Percentiles rank a stretch among this genome's conserved stretches.
Evolutionary conservation across 2,113 vertebrate genomes (phyloP).

Genomic region (Coptodon bakossiorum): DNA sequence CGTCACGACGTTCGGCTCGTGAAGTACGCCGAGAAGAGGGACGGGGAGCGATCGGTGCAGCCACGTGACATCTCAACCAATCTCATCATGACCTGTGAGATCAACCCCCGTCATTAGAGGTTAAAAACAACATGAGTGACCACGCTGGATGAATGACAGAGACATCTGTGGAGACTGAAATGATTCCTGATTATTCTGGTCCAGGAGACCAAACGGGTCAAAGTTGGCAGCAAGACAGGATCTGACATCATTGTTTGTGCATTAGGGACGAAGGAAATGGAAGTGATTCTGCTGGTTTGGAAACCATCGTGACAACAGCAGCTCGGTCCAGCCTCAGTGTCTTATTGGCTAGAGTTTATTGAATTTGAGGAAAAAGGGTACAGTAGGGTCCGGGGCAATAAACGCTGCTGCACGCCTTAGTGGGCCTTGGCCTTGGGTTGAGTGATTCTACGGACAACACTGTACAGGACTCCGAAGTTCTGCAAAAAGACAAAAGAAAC

Average conservation of each 20-base stretch:
- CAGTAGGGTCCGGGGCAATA: background rate
- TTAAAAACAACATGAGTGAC: background rate
- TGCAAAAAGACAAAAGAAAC: slow-evolving; percentile 41
- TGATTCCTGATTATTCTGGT: slow-evolving; percentile 40
- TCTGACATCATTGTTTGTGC: slow-evolving; percentile 49
- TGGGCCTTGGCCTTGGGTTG: slow-evolving; percentile 84
- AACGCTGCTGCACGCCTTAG: slow-evolving; percentile 31
- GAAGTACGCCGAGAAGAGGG: background rate
- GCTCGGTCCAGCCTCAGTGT: slow-evolving; percentile 11
- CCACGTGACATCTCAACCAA: background rate
- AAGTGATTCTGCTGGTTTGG: slow-evolving; percentile 37
- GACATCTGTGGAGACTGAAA: slow-evolving; percentile 27
- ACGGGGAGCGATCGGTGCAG: background rate
- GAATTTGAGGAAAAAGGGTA: background rate
- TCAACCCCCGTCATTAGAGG: background rate
- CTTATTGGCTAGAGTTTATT: slow-evolving; percentile 23
- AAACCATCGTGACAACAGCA: slow-evolving; percentile 16
- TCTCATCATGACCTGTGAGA: background rate
- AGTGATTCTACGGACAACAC: slow-evolving; percentile 80
- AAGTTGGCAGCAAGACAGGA: slow-evolving; percentile 51
- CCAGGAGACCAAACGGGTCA: slow-evolving; percentile 9
- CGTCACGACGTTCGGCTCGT: background rate
- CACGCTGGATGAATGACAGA: background rate
- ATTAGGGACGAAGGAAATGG: slow-evolving; percentile 11
- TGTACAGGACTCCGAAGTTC: slow-evolving; percentile 90